Evolutionary conservation across 2,113 vertebrate species (phyloP).

Genomic region (Sphyrna mokarran): DNA sequence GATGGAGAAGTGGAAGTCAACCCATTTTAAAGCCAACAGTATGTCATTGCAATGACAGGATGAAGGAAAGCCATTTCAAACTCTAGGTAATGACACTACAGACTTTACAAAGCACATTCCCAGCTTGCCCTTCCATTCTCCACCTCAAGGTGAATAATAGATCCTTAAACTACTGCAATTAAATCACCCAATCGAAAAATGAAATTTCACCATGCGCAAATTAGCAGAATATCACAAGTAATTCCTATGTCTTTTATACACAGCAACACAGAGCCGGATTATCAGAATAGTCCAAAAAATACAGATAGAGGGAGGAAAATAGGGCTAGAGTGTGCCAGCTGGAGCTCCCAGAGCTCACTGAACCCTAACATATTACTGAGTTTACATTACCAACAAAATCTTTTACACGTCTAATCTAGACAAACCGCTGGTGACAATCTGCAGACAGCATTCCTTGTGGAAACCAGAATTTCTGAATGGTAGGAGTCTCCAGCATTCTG

Average conservation of each 20-base stretch:
- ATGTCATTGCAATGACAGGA: background rate
- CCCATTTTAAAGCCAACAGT: background rate
- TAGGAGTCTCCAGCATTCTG: background rate
- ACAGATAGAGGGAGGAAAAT: background rate
- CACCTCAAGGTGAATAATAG: background rate
- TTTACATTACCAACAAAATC: background rate
- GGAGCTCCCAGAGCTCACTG: background rate
- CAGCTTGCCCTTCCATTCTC: background rate
- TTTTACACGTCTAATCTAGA: background rate
- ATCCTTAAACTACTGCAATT: background rate
- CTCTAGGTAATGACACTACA: background rate
- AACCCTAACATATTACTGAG: background rate
- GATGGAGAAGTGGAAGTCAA: background rate
- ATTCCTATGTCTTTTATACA: background rate
- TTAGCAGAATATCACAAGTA: background rate
- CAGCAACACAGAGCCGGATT: background rate
- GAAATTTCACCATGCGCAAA: background rate
- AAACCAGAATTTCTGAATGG: background rate
- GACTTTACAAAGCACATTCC: background rate
- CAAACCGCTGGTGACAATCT: background rate
- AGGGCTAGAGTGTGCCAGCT: background rate
- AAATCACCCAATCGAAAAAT: background rate
- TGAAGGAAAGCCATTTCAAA: background rate
- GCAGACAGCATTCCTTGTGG: background rate
- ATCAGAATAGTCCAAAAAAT: background rate